Evolutionary conservation across 1,140 invertebrate genomes (phyloP), one percentile per base, ranked within the genome.

Genomic region (Heterodera schachtii): DNA sequence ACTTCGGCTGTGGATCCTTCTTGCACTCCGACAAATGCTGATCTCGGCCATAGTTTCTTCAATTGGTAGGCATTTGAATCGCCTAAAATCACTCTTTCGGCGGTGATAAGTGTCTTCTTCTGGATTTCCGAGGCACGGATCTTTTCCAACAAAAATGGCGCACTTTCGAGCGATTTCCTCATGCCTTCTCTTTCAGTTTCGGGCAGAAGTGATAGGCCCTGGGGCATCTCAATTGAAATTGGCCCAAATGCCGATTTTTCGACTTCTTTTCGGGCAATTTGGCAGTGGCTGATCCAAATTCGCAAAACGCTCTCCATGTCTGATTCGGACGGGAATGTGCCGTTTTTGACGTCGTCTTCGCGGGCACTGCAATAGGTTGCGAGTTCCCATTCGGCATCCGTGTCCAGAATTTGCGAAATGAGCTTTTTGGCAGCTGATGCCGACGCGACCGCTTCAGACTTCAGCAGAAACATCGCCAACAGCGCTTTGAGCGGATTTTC

Each of bases 311-410:
- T 11, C 60, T 75, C 73, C 8, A 75, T 41, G 21, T 75, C 47
- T 3, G 31, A 8, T 21, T 75, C 43, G 2, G 49, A 21, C 9
- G 73, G 43, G 11, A 75, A 75, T 11, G 60, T 11, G n/a, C 73
- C 73, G 11, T 44, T 75, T 75, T 75, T 75, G 9, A 75, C 73
- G 3, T 49, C 60, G 9, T 75, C 73, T 2, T 60, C 73, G 1
- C 73, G 49, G 4, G 49, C 44, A 3, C 60, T 41, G n/a, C 21
- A 49, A 4, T 75, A 75, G 21, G 49, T 75, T 0, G 31, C 31
- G 9, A 75, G 21, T 46, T 75, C 73, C 73, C 47, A 57, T 21
- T 44, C 43, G 21, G 43, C 47, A 41, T 57, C 60, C n/a, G 73
- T 3, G 1, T 46, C 43, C 0, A 75, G 11, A 11, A 47, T 66